Conservation (phyloP, 1,140 invertebrate genomes). For the Drosophila bipectinata region DNA sequence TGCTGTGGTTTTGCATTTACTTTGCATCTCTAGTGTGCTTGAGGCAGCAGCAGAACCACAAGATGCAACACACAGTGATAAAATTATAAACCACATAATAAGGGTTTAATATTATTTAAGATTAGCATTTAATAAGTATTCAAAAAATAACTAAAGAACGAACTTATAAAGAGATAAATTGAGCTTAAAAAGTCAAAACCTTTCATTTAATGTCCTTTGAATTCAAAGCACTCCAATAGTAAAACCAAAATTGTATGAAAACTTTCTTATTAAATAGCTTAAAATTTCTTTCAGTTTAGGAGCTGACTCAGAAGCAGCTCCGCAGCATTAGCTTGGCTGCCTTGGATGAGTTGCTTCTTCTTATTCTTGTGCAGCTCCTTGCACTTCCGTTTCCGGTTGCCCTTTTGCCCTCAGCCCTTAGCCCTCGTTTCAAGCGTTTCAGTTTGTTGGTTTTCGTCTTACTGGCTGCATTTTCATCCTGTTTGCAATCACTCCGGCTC, state of each 20-base stretch:
- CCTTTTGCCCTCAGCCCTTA: conserved; percentile 9
- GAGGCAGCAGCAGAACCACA: conserved; percentile 56
- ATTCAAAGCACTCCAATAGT: too few species aligned
- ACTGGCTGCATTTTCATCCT: conserved; percentile 65
- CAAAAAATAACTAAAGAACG: background rate
- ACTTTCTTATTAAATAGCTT: background rate
- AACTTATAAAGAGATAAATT: background rate
- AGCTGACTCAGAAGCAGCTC: conserved; percentile 24
- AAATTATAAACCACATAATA: background rate
- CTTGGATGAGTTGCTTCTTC: conserved; percentile 43
- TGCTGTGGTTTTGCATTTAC: conserved; percentile 82
- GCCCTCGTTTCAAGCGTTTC: conserved; percentile 30
- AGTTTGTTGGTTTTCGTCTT: conserved; percentile 73
- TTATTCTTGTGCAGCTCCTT: conserved; percentile 49
- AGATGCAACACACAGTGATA: background rate
- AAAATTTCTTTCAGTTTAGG: background rate
- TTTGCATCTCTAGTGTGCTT: conserved; percentile 76
- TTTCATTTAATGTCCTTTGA: too few species aligned
- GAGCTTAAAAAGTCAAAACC: too few species aligned
- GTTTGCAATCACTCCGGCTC: conserved; percentile 72
- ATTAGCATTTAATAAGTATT: background rate
- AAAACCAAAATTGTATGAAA: too few species aligned
- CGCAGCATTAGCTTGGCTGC: conserved; percentile 45
- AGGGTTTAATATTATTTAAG: background rate
- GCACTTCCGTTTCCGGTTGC: conserved; percentile 67